A percentile compares a stretch with the other conserved stretches of the same genome.
Conservation (phyloP, 2,113 vertebrate species). For the Oxygymnocypris stewartii region DNA sequence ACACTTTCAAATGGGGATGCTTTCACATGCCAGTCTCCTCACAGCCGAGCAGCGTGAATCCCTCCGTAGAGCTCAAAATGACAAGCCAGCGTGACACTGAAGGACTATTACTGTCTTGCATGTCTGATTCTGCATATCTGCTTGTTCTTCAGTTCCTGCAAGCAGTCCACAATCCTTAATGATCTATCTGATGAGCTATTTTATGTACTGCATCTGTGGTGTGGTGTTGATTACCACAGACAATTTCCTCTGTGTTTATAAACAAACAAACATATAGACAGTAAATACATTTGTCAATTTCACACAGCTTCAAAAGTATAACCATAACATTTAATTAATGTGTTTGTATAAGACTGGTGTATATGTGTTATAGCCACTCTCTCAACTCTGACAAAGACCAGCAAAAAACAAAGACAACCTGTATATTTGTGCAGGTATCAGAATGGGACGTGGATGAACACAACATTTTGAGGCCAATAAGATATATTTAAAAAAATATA, state of each 20-base stretch:
- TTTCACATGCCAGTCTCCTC: conserved; percentile 2
- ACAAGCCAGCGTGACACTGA: not conserved
- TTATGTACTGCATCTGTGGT: not conserved
- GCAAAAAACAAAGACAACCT: not conserved
- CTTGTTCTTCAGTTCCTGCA: not conserved
- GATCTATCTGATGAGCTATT: too few species aligned
- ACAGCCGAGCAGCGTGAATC: not conserved
- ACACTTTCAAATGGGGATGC: not conserved
- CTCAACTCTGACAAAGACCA: too few species aligned
- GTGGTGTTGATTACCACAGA: not conserved
- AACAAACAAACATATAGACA: not conserved
- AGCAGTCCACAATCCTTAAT: not conserved
- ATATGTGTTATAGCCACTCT: not conserved
- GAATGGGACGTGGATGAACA: too few species aligned
- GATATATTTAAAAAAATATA: too few species aligned
- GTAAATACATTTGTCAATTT: not conserved
- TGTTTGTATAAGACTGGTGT: not conserved
- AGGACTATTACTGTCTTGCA: not conserved
- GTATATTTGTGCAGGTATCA: too few species aligned
- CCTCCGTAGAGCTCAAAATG: not conserved
- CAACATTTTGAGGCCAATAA: too few species aligned
- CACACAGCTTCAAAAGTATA: not conserved
- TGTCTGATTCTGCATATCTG: conserved; percentile 7
- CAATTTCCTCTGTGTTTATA: not conserved
- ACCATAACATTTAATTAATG: not conserved